phyloP scores from a whole-genome alignment of 1,140 invertebrate genomes.

The Hypsibius dujardini region DNA sequence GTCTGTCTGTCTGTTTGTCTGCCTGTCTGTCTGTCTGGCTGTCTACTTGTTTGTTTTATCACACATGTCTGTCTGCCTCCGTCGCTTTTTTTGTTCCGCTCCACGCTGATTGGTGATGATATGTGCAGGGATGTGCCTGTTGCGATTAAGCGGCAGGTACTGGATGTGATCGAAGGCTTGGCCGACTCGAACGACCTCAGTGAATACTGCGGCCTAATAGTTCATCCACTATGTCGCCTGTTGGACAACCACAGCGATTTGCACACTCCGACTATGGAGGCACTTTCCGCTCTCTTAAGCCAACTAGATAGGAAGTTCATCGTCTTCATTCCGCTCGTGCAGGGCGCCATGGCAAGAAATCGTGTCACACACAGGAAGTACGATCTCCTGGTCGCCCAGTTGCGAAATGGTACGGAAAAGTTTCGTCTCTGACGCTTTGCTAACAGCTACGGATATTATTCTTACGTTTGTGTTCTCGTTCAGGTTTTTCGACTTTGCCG shows the following conservation, averaged over 20 bases:
- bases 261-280: conserved; percentile 60
- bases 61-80: too few species aligned
- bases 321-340: conserved; percentile 77
- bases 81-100: too few species aligned
- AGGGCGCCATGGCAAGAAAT: conserved; percentile 61
- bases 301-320: conserved; percentile 75
- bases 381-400: conserved; percentile 41
- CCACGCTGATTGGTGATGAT: not conserved
- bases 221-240: not conserved
- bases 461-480: not conserved
- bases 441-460: conserved; percentile 18
- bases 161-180: not conserved
- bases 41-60: too few species aligned
- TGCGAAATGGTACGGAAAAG: conserved; percentile 30
- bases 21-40: too few species aligned
- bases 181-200: not conserved
- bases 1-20: too few species aligned
- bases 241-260: conserved; percentile 23
- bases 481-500: not conserved
- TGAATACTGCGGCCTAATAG: not conserved
- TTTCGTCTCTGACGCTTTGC: conserved; percentile 23
- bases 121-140: not conserved
- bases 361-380: conserved; percentile 62
- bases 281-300: conserved; percentile 62
- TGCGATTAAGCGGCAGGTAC: not conserved